phyloP scores from a whole-genome alignment of 2,797 vertebrate species.

The Gambusia yucatana region DNA sequence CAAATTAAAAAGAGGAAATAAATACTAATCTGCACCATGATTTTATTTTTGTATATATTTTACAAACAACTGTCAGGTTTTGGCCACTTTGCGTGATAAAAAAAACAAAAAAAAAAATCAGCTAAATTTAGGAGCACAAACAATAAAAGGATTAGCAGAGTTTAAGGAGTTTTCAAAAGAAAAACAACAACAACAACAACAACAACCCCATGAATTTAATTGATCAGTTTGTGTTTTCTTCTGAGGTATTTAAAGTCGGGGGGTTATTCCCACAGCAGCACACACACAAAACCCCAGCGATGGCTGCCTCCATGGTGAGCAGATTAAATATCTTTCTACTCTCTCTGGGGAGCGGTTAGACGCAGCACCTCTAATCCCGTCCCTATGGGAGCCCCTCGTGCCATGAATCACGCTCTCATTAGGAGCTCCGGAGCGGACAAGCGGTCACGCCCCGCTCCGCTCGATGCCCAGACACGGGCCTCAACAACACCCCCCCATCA shows the following conservation, averaged over 20 bases:
- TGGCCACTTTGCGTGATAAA: neutral
- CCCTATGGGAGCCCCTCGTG: slow-evolving; percentile 76
- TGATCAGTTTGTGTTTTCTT: slow-evolving; percentile 34
- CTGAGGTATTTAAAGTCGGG: slow-evolving; percentile 32
- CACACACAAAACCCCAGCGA: slow-evolving; percentile 47
- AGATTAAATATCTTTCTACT: slow-evolving; percentile 80
- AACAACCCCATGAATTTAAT: slow-evolving; percentile 12
- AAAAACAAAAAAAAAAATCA: neutral
- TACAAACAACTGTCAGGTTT: neutral
- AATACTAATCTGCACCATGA: neutral
- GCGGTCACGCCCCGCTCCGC: slow-evolving; percentile 76
- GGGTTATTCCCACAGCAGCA: slow-evolving; percentile 12
- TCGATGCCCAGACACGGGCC: slow-evolving; percentile 72
- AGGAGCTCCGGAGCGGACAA: slow-evolving; percentile 79
- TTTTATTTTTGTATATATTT: neutral
- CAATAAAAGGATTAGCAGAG: neutral
- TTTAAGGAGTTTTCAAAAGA: neutral
- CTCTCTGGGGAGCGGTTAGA: slow-evolving; percentile 78
- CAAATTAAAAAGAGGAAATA: neutral
- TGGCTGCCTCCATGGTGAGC: slow-evolving; percentile 59
- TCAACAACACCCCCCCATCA: slow-evolving; percentile 43
- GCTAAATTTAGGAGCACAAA: neutral
- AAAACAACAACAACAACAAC: neutral
- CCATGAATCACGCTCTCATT: slow-evolving; percentile 81
- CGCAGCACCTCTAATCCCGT: slow-evolving; percentile 81